Percentiles rank a stretch among this genome's conserved stretches.
phyloP scores from a whole-genome alignment of 2,113 vertebrate genomes.

The Tricholaema leucomelas region DNA sequence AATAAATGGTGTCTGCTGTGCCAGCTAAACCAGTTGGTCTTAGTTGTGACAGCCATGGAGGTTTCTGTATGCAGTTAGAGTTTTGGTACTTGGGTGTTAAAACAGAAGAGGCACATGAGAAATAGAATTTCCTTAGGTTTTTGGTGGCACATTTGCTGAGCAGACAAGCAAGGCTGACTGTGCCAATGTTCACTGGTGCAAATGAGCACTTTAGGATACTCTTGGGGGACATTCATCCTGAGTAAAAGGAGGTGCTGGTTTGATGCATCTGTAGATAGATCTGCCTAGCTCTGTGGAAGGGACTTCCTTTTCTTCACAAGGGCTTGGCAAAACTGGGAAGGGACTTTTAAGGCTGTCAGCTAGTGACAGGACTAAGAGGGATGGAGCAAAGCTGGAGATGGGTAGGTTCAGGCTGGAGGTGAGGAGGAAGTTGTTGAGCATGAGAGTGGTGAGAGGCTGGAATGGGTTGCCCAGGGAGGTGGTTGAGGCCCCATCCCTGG shows the following conservation, averaged over 20 bases:
- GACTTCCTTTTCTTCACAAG: background rate
- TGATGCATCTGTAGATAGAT: background rate
- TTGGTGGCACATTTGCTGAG: background rate
- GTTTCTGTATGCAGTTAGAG: background rate
- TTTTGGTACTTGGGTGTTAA: background rate
- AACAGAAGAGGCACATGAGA: background rate
- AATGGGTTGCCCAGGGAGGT: no score
- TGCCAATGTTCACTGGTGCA: background rate
- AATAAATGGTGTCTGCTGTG: background rate
- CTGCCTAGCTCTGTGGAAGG: background rate
- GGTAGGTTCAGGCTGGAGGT: no score
- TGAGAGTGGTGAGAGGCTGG: no score
- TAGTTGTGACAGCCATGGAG: background rate
- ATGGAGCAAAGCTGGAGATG: no score
- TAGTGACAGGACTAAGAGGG: no score
- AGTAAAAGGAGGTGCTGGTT: background rate
- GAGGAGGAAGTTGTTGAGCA: no score
- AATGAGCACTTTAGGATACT: background rate
- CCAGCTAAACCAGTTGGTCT: constrained; percentile 5
- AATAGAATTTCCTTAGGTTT: background rate
- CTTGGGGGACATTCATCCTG: background rate
- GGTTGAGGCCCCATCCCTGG: no score
- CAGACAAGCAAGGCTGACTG: background rate
- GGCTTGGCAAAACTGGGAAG: background rate
- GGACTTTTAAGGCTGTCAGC: no score